Evolutionary conservation across 2,888 invertebrate genomes (phyloP).

Genomic region (Prosopocoilus inquinatus): DNA sequence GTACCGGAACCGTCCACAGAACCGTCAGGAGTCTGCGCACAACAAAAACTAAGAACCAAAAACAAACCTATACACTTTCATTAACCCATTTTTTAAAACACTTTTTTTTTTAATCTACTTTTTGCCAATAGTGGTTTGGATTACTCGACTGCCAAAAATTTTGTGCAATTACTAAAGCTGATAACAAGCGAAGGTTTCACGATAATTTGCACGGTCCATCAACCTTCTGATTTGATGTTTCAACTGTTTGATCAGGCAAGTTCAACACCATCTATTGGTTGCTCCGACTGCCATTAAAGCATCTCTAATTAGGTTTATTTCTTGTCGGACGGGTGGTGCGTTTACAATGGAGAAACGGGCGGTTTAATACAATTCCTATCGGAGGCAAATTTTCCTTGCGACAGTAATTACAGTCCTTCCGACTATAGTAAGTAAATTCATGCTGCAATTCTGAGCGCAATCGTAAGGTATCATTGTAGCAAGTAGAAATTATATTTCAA

Average conservation of each 20-base stretch:
- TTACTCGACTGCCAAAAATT: constrained; percentile 70
- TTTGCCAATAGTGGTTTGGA: constrained; percentile 64
- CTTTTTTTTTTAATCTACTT: not conserved
- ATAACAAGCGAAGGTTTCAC: constrained; percentile 70
- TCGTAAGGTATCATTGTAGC: no score
- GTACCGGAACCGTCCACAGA: no score
- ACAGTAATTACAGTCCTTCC: constrained; percentile 72
- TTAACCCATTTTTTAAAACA: not conserved
- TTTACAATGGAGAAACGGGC: constrained; percentile 62
- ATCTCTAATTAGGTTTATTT: constrained; percentile 12
- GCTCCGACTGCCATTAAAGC: no score
- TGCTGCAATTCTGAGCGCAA: no score
- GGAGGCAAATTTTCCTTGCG: constrained; percentile 63
- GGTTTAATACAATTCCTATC: constrained; percentile 65
- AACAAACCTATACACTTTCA: no score
- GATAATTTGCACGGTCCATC: constrained; percentile 78
- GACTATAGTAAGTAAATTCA: constrained; percentile 55
- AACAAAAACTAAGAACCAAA: no score
- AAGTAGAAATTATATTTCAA: no score
- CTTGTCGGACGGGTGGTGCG: constrained; percentile 16
- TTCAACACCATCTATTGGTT: no score
- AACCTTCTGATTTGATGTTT: constrained; percentile 75
- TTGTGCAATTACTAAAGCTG: constrained; percentile 66
- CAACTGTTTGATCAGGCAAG: constrained; percentile 67
- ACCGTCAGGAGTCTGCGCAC: no score